Percentiles rank a stretch among this genome's conserved stretches.
phyloP scores from a whole-genome alignment of 2,888 invertebrate genomes.

The Oscheius sp. region DNA sequence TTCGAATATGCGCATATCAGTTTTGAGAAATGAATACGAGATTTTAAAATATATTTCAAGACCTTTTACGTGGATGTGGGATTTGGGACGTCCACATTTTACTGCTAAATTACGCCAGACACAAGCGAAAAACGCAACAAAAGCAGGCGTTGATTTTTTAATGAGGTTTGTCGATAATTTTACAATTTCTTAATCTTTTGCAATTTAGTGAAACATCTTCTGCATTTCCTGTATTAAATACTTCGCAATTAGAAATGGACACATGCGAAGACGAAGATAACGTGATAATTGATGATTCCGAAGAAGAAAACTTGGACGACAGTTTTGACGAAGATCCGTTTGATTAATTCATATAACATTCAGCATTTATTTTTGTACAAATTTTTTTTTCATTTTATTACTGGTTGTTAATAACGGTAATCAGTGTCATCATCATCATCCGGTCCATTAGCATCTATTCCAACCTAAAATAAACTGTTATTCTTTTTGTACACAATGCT shows the following conservation, averaged over 20 bases:
- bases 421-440: slow-evolving; percentile 57
- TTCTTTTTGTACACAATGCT: not conserved
- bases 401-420: slow-evolving; percentile 40
- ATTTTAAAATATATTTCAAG: slow-evolving; percentile 18
- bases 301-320: slow-evolving; percentile 20
- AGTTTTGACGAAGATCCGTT: slow-evolving; percentile 38
- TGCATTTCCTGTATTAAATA: not conserved
- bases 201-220: not conserved
- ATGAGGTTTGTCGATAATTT: not conserved
- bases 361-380: not conserved
- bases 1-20: slow-evolving; percentile 5
- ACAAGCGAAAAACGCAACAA: not conserved
- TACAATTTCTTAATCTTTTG: not conserved
- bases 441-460: slow-evolving; percentile 51
- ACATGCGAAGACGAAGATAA: not conserved
- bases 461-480: slow-evolving; percentile 38
- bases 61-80: slow-evolving; percentile 9
- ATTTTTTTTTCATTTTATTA: not conserved
- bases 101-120: not conserved
- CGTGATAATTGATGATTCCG: slow-evolving; percentile 29
- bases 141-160: not conserved
- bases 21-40: slow-evolving; percentile 11
- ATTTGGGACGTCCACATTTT: not conserved
- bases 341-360: not conserved
- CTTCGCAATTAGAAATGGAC: not conserved